Conservation (phyloP, 2,797 vertebrate genomes). For the Coendou prehensilis region DNA sequence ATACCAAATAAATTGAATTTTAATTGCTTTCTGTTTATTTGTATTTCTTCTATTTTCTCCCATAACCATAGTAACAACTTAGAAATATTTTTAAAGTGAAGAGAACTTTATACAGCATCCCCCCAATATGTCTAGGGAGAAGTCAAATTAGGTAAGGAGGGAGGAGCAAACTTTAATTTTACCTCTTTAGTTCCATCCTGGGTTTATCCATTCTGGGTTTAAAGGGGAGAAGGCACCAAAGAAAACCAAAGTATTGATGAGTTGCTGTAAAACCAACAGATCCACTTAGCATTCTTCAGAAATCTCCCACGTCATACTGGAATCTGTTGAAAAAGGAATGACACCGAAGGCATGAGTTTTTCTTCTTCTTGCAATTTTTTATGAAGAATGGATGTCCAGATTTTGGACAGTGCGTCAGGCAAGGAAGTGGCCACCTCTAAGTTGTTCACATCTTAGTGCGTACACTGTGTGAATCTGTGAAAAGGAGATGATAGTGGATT, state of each 20-base stretch:
- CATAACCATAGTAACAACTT: background rate
- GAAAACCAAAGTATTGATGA: fast-evolving
- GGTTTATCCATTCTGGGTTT: background rate
- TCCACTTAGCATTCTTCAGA: background rate
- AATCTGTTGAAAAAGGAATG: background rate
- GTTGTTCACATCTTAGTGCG: fast-evolving
- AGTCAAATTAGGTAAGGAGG: background rate
- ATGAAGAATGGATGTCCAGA: background rate
- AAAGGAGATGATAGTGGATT: background rate
- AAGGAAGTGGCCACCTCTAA: background rate
- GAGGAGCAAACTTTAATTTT: too few relatives aligned
- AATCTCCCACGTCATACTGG: fast-evolving
- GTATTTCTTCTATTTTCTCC: too few relatives aligned
- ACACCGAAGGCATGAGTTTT: fast-evolving
- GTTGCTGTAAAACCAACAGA: too few relatives aligned
- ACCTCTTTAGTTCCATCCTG: too few relatives aligned
- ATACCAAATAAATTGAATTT: background rate
- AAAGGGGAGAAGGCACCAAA: too few relatives aligned
- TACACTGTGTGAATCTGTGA: fast-evolving
- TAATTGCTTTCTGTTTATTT: background rate
- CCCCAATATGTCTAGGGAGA: background rate
- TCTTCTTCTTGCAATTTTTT: background rate
- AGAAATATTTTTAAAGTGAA: background rate
- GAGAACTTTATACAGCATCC: background rate
- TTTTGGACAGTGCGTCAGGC: background rate